Base-by-base conservation (phyloP, 2,888 invertebrate species). In the Caradrina kadenii region DNA sequence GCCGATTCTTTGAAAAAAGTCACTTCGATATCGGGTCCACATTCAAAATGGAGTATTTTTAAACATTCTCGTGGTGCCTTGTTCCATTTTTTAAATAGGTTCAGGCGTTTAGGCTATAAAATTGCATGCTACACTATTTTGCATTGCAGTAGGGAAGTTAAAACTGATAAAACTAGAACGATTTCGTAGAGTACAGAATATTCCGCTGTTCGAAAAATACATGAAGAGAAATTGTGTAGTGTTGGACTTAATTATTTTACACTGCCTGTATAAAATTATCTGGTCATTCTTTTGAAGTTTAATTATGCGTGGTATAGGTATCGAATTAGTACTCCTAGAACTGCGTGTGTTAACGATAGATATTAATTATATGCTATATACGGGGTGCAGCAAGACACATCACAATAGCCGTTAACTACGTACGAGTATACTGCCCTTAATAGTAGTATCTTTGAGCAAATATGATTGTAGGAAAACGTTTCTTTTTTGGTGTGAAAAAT, bases 31-130 rank as follows among this genome's bases (percentile, higher is more conserved):
- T 55, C 53, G 67, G 22, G 59, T 79, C 55, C 42, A 58, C 58
- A 67, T 76, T 73, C n/a, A 19, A 52, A 66, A 66, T 59, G 31
- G 39, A 73, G 54, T 73, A 76, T 73, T 73, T 59, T 79, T 55
- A 53, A 60, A 56, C 31, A 79, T 56, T 56, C 52, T 59, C 52
- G 31, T 53, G 17, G 49, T 61, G 35, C 21, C 58, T 68, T 61
- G 55, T 42, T 74, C 50, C 50, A 39, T 66, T 73, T 71, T 78
- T 79, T 65, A 59, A 79, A 63, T 48, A 74, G 45, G 22, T 79
- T 70, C 59, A n/a, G 42, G 21, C 31, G 52, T 66, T 69, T 80
- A 70, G 55, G 53, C 59, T 50, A 49, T 66, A 70, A 75, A 69
- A 75, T 69, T 60, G 62, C 62, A 63, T 39, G 52, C 42, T 68